These are phyloP conservation scores for Epinephelus lanceolatus DNA, from an alignment of 2,113 vertebrate genomes.

Conservation along the genomic window DNA sequence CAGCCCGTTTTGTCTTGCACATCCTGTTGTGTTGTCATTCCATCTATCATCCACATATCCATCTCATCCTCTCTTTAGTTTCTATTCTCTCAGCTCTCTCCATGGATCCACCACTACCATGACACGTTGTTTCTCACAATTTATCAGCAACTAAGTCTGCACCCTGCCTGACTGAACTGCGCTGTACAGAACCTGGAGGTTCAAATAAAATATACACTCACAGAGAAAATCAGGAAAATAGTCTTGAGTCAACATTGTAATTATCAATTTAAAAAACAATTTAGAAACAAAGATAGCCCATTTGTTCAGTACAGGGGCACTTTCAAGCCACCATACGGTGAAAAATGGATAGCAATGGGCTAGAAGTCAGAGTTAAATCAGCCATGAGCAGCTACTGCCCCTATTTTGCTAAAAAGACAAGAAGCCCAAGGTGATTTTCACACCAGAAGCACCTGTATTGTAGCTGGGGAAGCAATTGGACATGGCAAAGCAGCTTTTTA, in stretches of 20 bases:
- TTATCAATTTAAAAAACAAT: neutral
- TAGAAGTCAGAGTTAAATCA: neutral
- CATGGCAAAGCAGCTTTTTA: too few species aligned
- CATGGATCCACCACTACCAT: conserved; percentile 26
- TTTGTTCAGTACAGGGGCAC: neutral
- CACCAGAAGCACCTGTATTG: too few species aligned
- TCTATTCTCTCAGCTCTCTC: conserved; percentile 9
- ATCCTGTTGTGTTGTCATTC: conserved; percentile 14
- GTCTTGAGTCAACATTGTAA: neutral
- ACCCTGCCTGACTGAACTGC: conserved; percentile 18
- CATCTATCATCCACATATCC: conserved; percentile 19
- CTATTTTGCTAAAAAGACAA: neutral
- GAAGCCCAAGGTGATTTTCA: too few species aligned
- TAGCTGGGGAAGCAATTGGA: too few species aligned
- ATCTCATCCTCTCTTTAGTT: conserved; percentile 19
- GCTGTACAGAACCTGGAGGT: conserved; percentile 16
- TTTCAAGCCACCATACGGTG: neutral
- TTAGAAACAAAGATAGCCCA: neutral
- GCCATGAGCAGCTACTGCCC: neutral
- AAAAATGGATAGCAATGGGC: neutral
- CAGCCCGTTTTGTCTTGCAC: neutral
- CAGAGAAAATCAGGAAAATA: neutral
- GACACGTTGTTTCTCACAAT: conserved; percentile 52
- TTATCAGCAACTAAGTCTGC: conserved; percentile 38
- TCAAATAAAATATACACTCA: conserved; percentile 3